Evolutionary conservation across 2,888 invertebrate genomes (phyloP), one percentile per base, ranked within the genome.

Genomic region (Apodemia zela): DNA sequence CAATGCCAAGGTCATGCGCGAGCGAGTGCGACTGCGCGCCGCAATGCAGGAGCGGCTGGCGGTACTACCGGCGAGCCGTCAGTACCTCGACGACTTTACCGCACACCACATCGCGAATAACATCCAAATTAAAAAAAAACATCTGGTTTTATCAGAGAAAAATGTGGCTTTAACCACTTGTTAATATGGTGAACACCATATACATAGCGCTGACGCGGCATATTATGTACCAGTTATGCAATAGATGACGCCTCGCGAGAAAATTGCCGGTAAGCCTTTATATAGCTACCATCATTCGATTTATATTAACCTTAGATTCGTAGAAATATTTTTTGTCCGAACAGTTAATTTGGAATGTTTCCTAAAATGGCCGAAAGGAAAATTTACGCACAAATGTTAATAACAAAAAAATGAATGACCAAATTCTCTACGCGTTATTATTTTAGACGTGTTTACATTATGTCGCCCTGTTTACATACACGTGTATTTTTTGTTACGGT

Each of bases 1-100:
- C 95, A 95, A 94, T 95, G 95, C 94, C 95, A 95, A 95, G 95
- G 95, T 94, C 94, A 94, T 93, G 92, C 89, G 93, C 92, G 93
- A 90, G 86, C 85, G 87, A 93, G 87, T 93, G 91, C 93, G 93
- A 87, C 92, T 93, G 93, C 93, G 93, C 93, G 92, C 93, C 93
- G 93, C 94, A 94, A 88, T 94, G 94, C 94, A 94, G 93, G 93
- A 92, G 87, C 87, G 86, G 80, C 82, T 84, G 87, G 84, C 84
- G 84, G 77, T 81, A 76, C 81, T 78, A 79, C 79, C 70, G 74
- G 76, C 81, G 85, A 80, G 76, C 81, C 85, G 81, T 85, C 89
- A 90, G 89, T 90, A 81, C 85, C 81, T 84, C 85, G 84, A 80
- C 86, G 75, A 83, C 74, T 85, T 84, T 81, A 84, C 78, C 75